phyloP scores from a whole-genome alignment of 2,113 vertebrate species.

The Pterocles gutturalis region DNA sequence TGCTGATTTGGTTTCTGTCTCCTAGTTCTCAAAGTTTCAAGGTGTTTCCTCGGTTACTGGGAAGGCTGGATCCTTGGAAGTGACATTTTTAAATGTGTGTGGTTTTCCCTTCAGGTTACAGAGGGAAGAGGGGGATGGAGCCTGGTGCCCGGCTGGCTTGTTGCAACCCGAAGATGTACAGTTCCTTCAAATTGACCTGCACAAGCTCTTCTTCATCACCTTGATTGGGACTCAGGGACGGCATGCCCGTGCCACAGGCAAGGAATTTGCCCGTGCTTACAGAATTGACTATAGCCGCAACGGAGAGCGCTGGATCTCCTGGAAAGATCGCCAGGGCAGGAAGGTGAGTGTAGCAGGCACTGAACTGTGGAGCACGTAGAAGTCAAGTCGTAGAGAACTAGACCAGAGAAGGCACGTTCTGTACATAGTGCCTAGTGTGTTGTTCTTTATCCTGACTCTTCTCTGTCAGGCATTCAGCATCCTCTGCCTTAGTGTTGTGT shows the following conservation, averaged over 20 bases:
- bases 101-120: slow-evolving; percentile 77
- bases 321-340: slow-evolving; percentile 84
- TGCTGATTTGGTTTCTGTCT: background rate
- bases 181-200: slow-evolving; percentile 90
- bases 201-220: slow-evolving; percentile 86
- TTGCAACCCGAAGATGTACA: slow-evolving; percentile 85
- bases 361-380: accelerated
- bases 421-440: accelerated
- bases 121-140: slow-evolving; percentile 87
- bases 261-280: slow-evolving; percentile 88
- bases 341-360: slow-evolving; percentile 52
- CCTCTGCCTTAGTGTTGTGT: background rate
- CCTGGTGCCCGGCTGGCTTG: slow-evolving; percentile 90
- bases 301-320: slow-evolving; percentile 85
- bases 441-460: accelerated
- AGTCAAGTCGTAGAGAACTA: background rate
- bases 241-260: slow-evolving; percentile 84
- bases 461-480: accelerated
- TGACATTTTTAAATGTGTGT: accelerated
- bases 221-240: slow-evolving; percentile 91
- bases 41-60: background rate
- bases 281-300: slow-evolving; percentile 89
- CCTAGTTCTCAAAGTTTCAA: accelerated
- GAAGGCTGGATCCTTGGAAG: background rate
- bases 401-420: background rate